Evolutionary conservation across 2,113 vertebrate genomes (phyloP).

Genomic region (Fukomys damarensis): DNA sequence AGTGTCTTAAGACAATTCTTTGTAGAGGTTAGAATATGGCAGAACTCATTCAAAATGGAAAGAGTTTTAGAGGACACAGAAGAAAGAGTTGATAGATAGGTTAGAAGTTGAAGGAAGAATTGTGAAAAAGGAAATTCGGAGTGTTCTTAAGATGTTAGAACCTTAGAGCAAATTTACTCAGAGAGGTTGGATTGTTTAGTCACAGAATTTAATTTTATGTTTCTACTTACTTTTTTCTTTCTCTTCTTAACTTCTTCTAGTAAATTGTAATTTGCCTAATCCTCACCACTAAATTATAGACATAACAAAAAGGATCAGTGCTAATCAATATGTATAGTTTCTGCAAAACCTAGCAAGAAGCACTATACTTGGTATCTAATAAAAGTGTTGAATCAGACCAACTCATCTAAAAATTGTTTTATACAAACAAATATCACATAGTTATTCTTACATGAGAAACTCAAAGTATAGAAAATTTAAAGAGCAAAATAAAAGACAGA

Average conservation of each 20-base stretch:
- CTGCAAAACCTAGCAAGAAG: background rate
- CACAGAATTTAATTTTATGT: background rate
- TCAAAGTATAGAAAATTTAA: background rate
- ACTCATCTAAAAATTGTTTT: background rate
- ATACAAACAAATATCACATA: background rate
- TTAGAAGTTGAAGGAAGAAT: background rate
- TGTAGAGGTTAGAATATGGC: background rate
- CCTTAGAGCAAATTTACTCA: background rate
- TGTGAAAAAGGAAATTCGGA: background rate
- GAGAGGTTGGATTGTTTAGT: background rate
- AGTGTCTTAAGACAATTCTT: slow-evolving; percentile 27
- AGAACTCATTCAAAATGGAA: background rate
- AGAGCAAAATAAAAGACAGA: background rate
- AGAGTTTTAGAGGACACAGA: background rate
- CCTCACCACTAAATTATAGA: background rate
- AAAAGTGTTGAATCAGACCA: background rate
- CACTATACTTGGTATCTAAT: background rate
- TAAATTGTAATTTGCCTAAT: background rate
- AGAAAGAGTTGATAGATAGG: background rate
- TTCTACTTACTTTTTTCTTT: background rate
- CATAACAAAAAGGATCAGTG: background rate
- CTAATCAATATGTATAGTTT: slow-evolving; percentile 10
- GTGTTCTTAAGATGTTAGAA: slow-evolving; percentile 7
- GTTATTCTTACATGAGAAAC: background rate
- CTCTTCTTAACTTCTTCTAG: background rate